Conservation (phyloP, 1,140 invertebrate species). For the Pogonognathellus flavescens region DNA sequence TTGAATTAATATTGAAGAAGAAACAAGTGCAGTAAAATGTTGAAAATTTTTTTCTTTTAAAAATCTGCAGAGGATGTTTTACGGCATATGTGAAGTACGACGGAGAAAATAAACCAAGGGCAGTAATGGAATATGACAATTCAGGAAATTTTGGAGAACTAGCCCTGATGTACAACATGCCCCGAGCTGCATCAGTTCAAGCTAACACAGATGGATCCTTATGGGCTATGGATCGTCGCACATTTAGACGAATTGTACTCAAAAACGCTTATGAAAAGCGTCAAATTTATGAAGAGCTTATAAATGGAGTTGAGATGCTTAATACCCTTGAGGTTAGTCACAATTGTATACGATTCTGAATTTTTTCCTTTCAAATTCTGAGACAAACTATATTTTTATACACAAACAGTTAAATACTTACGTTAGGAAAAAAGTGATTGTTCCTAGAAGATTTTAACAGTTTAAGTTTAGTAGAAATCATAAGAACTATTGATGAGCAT, state of each 20-base stretch:
- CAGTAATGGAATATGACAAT: conserved; percentile 91
- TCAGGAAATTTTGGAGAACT: conserved; percentile 95
- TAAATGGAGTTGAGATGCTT: conserved; percentile 81
- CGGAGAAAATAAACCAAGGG: conserved; percentile 73
- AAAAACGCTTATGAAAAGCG: conserved; percentile 97
- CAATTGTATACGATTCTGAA: background rate
- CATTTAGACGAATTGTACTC: conserved; percentile 94
- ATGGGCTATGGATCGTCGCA: conserved; percentile 87
- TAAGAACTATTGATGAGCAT: too few species aligned
- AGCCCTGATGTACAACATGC: conserved; percentile 96
- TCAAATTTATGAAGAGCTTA: conserved; percentile 94
- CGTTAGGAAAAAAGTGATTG: too few species aligned
- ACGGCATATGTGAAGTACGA: conserved; percentile 86
- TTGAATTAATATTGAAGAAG: background rate
- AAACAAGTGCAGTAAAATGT: background rate
- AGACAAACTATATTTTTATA: too few species aligned
- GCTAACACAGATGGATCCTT: conserved; percentile 86
- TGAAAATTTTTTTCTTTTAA: too few species aligned
- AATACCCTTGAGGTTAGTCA: conserved; percentile 57
- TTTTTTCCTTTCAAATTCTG: too few species aligned
- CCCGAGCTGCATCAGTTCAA: conserved; percentile 87
- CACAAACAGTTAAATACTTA: too few species aligned
- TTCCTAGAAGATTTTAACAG: too few species aligned
- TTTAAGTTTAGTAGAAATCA: too few species aligned
- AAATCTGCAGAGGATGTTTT: conserved; percentile 86